phyloP scores from a whole-genome alignment of 2,888 invertebrate species.

The Macropis europaea region DNA sequence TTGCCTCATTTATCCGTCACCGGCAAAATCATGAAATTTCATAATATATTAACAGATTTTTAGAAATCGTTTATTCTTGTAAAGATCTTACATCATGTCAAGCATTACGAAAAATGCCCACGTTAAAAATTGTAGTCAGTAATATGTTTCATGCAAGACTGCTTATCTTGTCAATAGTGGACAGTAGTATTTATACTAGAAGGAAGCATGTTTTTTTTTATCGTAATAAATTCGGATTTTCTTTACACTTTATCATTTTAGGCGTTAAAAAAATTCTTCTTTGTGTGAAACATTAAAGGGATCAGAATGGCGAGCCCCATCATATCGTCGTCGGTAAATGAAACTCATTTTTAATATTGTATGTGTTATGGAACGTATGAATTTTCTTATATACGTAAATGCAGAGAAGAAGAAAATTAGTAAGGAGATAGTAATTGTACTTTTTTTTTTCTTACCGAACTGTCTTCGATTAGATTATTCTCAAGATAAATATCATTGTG shows the following conservation, averaged over 20 bases:
- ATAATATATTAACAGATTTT: conserved; percentile 24
- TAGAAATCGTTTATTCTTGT: conserved; percentile 37
- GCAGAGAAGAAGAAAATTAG: background rate
- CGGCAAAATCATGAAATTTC: conserved; percentile 15
- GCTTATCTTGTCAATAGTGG: conserved; percentile 64
- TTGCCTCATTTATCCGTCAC: conserved; percentile 30
- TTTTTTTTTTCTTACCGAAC: conserved; percentile 7
- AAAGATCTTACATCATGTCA: conserved; percentile 30
- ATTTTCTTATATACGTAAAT: conserved; percentile 19
- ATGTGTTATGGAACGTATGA: background rate
- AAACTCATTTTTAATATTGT: background rate
- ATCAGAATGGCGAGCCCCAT: background rate
- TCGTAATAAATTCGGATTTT: conserved; percentile 1
- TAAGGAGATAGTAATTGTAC: background rate
- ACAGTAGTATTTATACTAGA: conserved; percentile 58
- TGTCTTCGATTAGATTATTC: conserved; percentile 12
- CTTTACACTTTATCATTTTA: conserved; percentile 1
- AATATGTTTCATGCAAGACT: conserved; percentile 66
- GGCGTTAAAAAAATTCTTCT: background rate
- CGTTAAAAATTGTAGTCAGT: conserved; percentile 47
- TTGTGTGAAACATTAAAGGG: background rate
- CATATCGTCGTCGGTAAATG: conserved; percentile 8
- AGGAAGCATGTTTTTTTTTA: background rate
- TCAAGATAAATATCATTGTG: conserved; percentile 34
- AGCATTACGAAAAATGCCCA: conserved; percentile 28